Percentiles rank a stretch among this genome's conserved stretches.
Evolutionary conservation across 2,113 vertebrate species (phyloP).

Genomic region (Leptodactylus fuscus): DNA sequence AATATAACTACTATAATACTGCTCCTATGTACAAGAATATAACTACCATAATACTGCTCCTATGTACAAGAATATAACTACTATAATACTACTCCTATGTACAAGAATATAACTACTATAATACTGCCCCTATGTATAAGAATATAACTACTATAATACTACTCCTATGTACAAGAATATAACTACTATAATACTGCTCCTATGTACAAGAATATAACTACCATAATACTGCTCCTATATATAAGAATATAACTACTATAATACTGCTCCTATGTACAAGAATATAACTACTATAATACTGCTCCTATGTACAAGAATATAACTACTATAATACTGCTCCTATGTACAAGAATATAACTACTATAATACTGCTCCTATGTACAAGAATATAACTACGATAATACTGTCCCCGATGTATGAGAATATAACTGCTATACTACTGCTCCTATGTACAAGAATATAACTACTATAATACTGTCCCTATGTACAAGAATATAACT

Average conservation of each 20-base stretch:
- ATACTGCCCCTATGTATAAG: background rate
- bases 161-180: background rate
- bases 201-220: background rate
- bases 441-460: too few species aligned
- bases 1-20: conserved; percentile 12
- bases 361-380: background rate
- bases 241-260: too few species aligned
- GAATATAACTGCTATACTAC: too few species aligned
- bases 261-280: too few species aligned
- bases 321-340: conserved; percentile 1
- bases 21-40: background rate
- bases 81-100: background rate
- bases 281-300: conserved; percentile 16
- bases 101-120: background rate
- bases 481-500: too few species aligned
- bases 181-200: conserved; percentile 1
- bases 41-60: too few species aligned
- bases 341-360: too few species aligned
- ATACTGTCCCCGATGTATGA: too few species aligned
- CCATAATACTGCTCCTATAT: background rate
- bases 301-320: background rate
- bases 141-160: conserved; percentile 5
- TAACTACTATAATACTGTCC: too few species aligned
- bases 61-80: conserved; percentile 7
- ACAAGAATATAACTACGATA: too few species aligned